These are phyloP conservation scores for Epinotia ramella DNA, from an alignment of 2,888 invertebrate genomes.

Conservation along the genomic window DNA sequence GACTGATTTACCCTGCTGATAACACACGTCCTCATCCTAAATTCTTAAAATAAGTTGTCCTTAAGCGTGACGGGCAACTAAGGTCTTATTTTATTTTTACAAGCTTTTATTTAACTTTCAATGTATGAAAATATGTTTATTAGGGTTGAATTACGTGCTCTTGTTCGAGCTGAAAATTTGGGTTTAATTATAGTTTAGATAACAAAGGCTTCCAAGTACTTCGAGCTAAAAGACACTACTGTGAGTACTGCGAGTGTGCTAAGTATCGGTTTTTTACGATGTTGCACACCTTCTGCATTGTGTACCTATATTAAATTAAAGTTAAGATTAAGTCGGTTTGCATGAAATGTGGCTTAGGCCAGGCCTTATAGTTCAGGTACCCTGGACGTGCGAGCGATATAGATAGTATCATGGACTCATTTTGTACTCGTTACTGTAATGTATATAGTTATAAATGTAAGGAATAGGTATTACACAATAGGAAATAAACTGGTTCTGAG, in stretches of 20 bases:
- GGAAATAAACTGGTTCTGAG: constrained; percentile 28
- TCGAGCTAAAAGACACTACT: too few relatives aligned
- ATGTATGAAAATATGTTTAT: too few relatives aligned
- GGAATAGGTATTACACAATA: constrained; percentile 26
- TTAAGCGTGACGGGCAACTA: not conserved
- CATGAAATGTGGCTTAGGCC: constrained; percentile 66
- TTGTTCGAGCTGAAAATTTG: too few relatives aligned
- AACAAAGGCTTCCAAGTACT: too few relatives aligned
- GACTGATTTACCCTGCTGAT: not conserved
- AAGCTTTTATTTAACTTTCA: too few relatives aligned
- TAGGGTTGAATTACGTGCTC: too few relatives aligned
- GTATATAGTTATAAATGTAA: constrained; percentile 30
- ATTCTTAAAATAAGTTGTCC: constrained; percentile 5
- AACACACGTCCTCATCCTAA: constrained; percentile 25
- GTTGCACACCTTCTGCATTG: constrained; percentile 31
- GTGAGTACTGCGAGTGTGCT: not conserved
- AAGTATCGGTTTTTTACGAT: not conserved
- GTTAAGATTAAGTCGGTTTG: constrained; percentile 53
- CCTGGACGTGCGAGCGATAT: constrained; percentile 51
- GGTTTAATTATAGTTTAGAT: too few relatives aligned
- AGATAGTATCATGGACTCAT: constrained; percentile 43
- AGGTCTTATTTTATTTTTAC: not conserved
- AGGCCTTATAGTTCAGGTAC: constrained; percentile 72
- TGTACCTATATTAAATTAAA: not conserved
- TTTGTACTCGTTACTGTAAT: constrained; percentile 42